These are phyloP conservation scores for Zoanthus solanderi DNA, from an alignment of 92 coral and sea anemone genomes.

Conservation along the genomic window DNA sequence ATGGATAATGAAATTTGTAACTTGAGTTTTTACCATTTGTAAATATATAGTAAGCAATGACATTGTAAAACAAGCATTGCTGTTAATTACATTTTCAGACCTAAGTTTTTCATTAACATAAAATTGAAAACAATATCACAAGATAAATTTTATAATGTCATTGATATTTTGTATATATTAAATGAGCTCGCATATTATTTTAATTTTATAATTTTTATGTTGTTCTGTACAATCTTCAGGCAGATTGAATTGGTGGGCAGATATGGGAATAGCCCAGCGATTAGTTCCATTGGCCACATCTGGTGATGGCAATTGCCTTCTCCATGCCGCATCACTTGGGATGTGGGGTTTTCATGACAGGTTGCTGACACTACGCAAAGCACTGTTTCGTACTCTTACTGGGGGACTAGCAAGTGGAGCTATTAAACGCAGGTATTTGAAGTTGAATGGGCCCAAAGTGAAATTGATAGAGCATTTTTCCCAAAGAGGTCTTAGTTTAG, in stretches of 20 bases:
- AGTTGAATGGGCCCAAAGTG: no score
- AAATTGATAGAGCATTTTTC: no score
- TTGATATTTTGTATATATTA: no score
- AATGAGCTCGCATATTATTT: not conserved
- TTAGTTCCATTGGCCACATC: slow-evolving; percentile 93
- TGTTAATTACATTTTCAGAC: no score
- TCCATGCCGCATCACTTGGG: slow-evolving; percentile 99
- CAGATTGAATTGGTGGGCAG: slow-evolving; percentile 95
- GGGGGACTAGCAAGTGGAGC: slow-evolving; percentile 79
- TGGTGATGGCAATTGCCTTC: slow-evolving; percentile 97
- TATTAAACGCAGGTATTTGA: slow-evolving; percentile 69
- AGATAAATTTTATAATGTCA: no score
- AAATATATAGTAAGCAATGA: no score
- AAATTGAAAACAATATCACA: no score
- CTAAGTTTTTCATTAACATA: no score
- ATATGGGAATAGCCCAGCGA: slow-evolving; percentile 77
- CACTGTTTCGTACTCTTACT: slow-evolving; percentile 80
- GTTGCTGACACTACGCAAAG: slow-evolving; percentile 86
- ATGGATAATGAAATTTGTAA: no score
- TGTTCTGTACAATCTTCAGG: slow-evolving; percentile 57
- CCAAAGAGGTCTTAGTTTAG: no score
- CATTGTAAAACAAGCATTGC: no score
- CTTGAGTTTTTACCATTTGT: no score
- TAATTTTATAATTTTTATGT: not conserved
- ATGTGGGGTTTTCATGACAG: slow-evolving; percentile 99